Evolutionary conservation across 2,797 vertebrate genomes (phyloP).

Genomic region (Poeciliopsis infans): DNA sequence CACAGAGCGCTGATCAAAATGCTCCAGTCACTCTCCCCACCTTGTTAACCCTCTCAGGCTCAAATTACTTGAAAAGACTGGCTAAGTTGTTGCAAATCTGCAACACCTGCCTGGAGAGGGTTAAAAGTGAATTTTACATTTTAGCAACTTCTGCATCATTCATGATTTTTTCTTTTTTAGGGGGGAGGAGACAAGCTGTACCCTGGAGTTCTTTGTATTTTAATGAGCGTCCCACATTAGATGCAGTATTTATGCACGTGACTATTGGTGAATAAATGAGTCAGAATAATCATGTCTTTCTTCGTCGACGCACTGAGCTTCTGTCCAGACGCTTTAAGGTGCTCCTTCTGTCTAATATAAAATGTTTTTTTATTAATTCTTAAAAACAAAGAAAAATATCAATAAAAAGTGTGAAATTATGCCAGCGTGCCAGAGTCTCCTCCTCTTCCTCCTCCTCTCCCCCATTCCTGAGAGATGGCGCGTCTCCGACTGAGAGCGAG

Average conservation of each 20-base stretch:
- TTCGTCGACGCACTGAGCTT: neutral
- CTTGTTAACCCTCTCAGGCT: too few relatives aligned
- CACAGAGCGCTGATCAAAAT: constrained; percentile 34
- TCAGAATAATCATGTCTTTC: neutral
- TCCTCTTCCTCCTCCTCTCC: neutral
- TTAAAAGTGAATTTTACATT: constrained; percentile 39
- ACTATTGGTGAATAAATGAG: neutral
- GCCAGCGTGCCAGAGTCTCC: constrained; percentile 6
- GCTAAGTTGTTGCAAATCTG: too few relatives aligned
- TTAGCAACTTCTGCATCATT: constrained; percentile 33
- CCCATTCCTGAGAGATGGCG: constrained; percentile 26
- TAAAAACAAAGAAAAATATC: constrained; percentile 22
- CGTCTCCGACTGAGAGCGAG: neutral
- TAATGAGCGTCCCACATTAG: constrained; percentile 21
- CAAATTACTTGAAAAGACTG: too few relatives aligned
- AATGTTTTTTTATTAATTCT: too few relatives aligned
- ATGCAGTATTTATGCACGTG: neutral
- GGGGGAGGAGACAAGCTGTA: neutral
- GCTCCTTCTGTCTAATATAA: neutral
- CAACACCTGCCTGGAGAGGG: too few relatives aligned
- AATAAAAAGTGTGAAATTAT: neutral
- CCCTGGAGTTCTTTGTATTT: constrained; percentile 13
- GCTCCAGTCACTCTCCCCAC: neutral
- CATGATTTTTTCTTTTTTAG: constrained; percentile 13
- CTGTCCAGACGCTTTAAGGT: constrained; percentile 9